Base-by-base conservation (phyloP, 2,888 invertebrate genomes). In the Xiphydria camelus region DNA sequence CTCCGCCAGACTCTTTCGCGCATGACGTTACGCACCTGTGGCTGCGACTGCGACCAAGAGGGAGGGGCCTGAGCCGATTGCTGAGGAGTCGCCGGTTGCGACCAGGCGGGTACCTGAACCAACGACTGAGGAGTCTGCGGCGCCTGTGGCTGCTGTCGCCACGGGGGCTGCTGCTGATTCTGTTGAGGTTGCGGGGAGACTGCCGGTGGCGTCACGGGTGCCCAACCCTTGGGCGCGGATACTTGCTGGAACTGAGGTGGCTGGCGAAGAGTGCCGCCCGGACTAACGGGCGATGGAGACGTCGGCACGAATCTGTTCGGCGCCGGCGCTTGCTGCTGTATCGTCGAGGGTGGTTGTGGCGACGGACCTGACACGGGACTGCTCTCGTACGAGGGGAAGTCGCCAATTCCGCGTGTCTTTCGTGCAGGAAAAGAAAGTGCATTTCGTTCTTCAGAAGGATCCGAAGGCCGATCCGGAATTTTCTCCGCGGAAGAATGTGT, bases 161-260 rank as follows among this genome's bases (percentile, higher is more conserved):
- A 52, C 41, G 37, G 41, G 35, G 32, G 38, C 15, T 40, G 41
- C 47, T 45, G 39, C 23, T 31, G 22, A 40, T 31, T 19, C 31
- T 54, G 42, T 36, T 59, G 66, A 59, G 59, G 70, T 67, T 68
- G 43, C 59, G 76, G 73, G 37, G 75, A 73, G 67, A 63, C 79
- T 70, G 66, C 78, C 75, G 76, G 78, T 49, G 78, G 77, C 49
- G 77, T 76, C 10, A 79, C 78, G 37, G 78, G 76, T 29, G 78
- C 76, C 79, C 79, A 79, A 47, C 61, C 39, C 37, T 40, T 60
- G 47, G 64, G 71, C n/a, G 59, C 54, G 42, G 51, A 49, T 12
- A 53, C 31, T 41, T 56, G 61, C 42, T 66, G 70, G 47, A 65
- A 72, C 43, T 64, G 61, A 47, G 67, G 66, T 35, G 69, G 70